Base-by-base conservation (phyloP, 2,113 vertebrate genomes). In the Salvelinus namaycush region DNA sequence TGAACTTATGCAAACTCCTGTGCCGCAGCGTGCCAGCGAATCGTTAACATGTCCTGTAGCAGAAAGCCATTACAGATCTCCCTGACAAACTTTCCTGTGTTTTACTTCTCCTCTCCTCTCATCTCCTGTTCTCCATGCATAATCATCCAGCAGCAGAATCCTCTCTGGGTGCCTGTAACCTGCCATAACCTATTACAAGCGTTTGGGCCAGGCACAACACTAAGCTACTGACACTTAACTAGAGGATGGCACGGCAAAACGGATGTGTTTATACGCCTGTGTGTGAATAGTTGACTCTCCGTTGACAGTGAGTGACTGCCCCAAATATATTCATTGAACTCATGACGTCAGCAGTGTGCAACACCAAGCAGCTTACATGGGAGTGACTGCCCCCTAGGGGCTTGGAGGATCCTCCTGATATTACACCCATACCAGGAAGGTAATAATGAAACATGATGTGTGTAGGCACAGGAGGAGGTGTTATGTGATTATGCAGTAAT, bases 1-100 rank as follows among this genome's bases (percentile, higher is more conserved):
- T 20, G 44, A 83, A 81, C 81, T 89, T 86, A 87, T 79, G 84
- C 83, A 79, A 87, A 88, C 83, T 73, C 79, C 78, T 12, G 87
- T 83, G 87, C 84, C 79, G 76, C 49, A 82, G 83, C 14, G 51
- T 5, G 5, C 51, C 12, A 86, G 85, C 60, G 81, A 78, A 88
- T 90, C 83, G 87, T 92, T 90, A 91, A 89, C 86, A 82, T 76
- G 82, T 81, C 86, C 83, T 20, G 83, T 76, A 85, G 87, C 70
- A 6, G 66, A 13, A 73, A 48, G 80, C 73, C 80, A 72, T 85
- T 72, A 79, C 86, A 82, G 81, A 81, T 79, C 29, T 68, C 85
- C 67, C 68, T 6, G n/a, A 54, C 51, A 54, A 18, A 54, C 13
- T 54, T 54, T 18, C 16, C 79, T 77, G 60, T 34, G 76, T 83